Evolutionary conservation across 2,797 vertebrate species (phyloP), one percentile per base, ranked within the genome.

Genomic region (Oreonectes daqikongensis): DNA sequence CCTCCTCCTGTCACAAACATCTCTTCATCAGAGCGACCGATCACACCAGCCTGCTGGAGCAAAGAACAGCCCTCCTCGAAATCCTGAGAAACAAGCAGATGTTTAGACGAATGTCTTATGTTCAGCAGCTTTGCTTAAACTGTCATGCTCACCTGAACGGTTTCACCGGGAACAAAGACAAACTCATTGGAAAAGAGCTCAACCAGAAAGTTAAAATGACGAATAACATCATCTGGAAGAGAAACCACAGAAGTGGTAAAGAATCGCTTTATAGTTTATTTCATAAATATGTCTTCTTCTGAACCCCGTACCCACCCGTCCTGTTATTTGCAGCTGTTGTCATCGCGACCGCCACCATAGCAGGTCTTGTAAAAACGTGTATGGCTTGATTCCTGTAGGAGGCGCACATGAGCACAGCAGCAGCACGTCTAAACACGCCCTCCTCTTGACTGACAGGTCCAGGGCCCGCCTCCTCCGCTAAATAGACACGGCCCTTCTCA

Each of bases 11-110:
- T 90, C 75, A 88, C 77, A 0, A 84, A 85, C 77, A 98, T 89
- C 80, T 96, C 92, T 78, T 90, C 89, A 3, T 89, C 82, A 20
- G 68, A 86, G 44, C 85, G 65, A 57, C 89, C 88, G 84, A 96
- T 75, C 0, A 91, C 90, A 72, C 94, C 93, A 80, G 90, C 92
- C 86, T 94, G 95, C 82, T 90, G 87, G 72, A 98, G 90, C 15
- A 95, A 88, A 69, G 82, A 89, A 84, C 95, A 96, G 0, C 95
- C 95, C 86, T 98, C 95, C 82, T 99, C 95, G 89, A 97, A 98
- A 90, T 99, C 97, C 97, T 98, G 81, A 66, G 18, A 3, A 14
- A 52, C 6, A 40, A 9, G 30, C 0, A 40, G 15, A 74, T 8
- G 40, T 75, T 76, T 1, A 48, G 50, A 35, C 2, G 14, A 48